These are phyloP conservation scores for Pelvicachromis taeniatus DNA, from an alignment of 2,113 vertebrate genomes.

Conservation along the genomic window DNA sequence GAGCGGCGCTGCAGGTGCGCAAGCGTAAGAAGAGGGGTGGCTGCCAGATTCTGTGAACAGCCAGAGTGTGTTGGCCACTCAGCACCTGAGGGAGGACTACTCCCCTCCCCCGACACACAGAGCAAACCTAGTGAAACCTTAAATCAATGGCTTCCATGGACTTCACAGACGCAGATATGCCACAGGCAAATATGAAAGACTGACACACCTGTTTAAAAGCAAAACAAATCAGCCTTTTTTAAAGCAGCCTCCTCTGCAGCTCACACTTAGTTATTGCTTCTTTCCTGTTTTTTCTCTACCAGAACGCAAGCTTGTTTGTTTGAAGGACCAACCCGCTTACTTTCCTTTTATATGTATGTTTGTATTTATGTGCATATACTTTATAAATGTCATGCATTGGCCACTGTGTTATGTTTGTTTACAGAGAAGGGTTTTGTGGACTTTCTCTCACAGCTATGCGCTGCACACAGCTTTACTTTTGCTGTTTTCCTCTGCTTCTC, in stretches of 20 bases:
- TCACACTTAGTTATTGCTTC: slow-evolving; percentile 21
- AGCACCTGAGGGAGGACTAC: not conserved
- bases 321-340: slow-evolving; percentile 13
- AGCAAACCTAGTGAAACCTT: slow-evolving; percentile 43
- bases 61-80: not conserved
- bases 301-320: slow-evolving; percentile 39
- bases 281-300: slow-evolving; percentile 23
- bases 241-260: slow-evolving; percentile 29
- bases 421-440: slow-evolving; percentile 18
- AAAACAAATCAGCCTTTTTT: slow-evolving; percentile 45
- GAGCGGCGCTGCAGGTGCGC: slow-evolving; percentile 91
- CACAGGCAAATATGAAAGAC: slow-evolving; percentile 56
- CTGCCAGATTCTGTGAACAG: slow-evolving; percentile 85
- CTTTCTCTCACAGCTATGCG: not conserved
- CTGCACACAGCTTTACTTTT: not conserved
- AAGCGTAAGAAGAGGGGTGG: slow-evolving; percentile 87
- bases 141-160: slow-evolving; percentile 64
- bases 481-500: not conserved
- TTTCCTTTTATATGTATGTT: slow-evolving; percentile 37
- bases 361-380: slow-evolving; percentile 64
- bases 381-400: slow-evolving; percentile 44
- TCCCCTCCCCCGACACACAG: not conserved
- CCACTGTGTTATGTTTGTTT: slow-evolving; percentile 40
- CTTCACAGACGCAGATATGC: slow-evolving; percentile 45
- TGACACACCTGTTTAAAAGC: slow-evolving; percentile 61